Base-by-base conservation (phyloP, 2,888 invertebrate species). In the Papilio gigon region DNA sequence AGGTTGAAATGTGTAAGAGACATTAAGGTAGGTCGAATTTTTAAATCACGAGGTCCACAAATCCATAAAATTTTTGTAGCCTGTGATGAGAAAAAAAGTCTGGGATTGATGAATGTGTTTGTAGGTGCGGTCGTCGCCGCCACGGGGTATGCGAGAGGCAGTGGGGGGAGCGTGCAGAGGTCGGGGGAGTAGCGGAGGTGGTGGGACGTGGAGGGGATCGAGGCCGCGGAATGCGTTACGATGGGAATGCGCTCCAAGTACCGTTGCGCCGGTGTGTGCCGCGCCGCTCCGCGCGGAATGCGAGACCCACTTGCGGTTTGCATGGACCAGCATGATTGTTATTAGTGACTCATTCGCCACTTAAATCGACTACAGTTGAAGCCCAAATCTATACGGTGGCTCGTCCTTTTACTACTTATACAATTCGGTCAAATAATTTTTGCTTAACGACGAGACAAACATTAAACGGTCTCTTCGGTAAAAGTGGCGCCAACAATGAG, bases 191-290 rank as follows among this genome's bases (percentile, higher is more conserved):
- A 25, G 25, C 72, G 72, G 66, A 70, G 71, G 76, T 76, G 81
- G 81, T 80, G 84, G 85, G 82, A 77, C 80, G 74, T 73, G 74
- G 81, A 74, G 75, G 73, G 76, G 73, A 76, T 61, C 70, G 73
- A 78, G 76, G 77, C 82, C 79, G 83, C 85, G 90, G 88, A 88
- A 89, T 89, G 88, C 85, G 86, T 85, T 81, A 82, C 84, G 87
- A 87, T 90, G 89, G 87, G 89, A 90, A 90, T 89, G 90, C 86
- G 88, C 86, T 84, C 82, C 77, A 84, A 89, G 90, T 92, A 91
- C 92, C 92, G 92, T 91, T 92, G 88, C 77, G 83, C 79, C 83
- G 82, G 80, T 80, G 82, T 79, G 79, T 81, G 76, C 78, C 80
- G 79, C 81, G 76, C 78, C 80, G 79, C 81, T 75, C 77, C 79